Evolutionary conservation across 2,888 invertebrate genomes (phyloP), one percentile per base, ranked within the genome.

Genomic region (Leistus spinibarbis): DNA sequence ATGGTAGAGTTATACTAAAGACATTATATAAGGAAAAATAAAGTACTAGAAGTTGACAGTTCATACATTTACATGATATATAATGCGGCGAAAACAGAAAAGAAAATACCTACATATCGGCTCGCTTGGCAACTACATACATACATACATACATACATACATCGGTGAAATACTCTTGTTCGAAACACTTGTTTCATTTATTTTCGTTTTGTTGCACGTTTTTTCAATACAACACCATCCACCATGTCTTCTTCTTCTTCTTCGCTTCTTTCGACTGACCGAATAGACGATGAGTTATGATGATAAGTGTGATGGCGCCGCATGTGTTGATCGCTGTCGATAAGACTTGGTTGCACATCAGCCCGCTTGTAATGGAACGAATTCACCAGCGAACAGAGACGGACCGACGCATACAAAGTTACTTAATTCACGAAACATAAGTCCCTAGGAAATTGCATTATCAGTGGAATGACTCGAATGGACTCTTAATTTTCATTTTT

Each of bases 271-370:
- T 1, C 40, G 40, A 7, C 60, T 13, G 16, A 22, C 22, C 60
- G 22, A 22, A 60, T 67, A 53, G 54, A 27, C 57, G 73, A 73
- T 73, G 73, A 73, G 54, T 73, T 73, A 73, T 73, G 72, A 72
- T 66, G 72, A 72, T 72, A 72, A 72, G 72, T 72, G 56, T 57
- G 66, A 72, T 65, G 66, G 72, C 66, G 72, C 66, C 65, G 66
- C 72, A 24, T 24, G 72, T 27, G 17, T 20, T 27, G 66, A 66
- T 65, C 53, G 65, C 62, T 24, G 66, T 66, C 66, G 72, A 72
- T 72, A 72, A 65, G 53, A 27, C 17, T 19, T 20, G 40, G 40
- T 40, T 40, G 40, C 40, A 40, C 40, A 40, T 13, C 3, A 40
- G 13, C 40, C 40, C 40, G 40, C 40, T 7, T 40, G 40, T 10